A percentile compares a stretch with the other conserved stretches of the same genome.
Conservation (phyloP, 2,113 vertebrate species). For the Otus sunia region DNA sequence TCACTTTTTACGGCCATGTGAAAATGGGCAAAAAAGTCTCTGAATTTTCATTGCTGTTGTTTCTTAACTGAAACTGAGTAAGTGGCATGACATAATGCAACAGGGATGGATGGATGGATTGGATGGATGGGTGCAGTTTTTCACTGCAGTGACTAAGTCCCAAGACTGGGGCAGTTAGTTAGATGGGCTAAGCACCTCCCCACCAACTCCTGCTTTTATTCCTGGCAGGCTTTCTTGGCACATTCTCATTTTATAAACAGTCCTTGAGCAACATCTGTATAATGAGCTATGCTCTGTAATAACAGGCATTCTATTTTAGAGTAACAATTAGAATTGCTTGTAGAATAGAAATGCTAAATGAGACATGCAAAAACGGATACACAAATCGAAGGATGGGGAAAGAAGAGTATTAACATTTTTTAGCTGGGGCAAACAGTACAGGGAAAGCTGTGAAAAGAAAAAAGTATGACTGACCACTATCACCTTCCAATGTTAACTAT, state of each 20-base stretch:
- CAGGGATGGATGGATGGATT: background rate
- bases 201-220: background rate
- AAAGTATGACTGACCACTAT: background rate
- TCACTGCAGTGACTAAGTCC: background rate
- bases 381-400: background rate
- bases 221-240: constrained; percentile 1
- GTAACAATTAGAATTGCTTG: constrained; percentile 24
- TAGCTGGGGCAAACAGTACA: background rate
- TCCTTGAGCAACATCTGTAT: background rate
- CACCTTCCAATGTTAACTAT: background rate
- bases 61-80: background rate
- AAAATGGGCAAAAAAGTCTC: background rate
- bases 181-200: background rate
- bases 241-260: background rate
- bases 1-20: background rate
- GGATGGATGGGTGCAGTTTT: background rate
- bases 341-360: constrained; percentile 15
- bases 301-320: background rate
- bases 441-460: background rate
- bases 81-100: background rate
- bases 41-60: background rate
- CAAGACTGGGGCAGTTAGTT: background rate
- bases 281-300: background rate
- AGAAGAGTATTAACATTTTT: background rate
- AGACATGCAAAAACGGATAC: background rate